Conservation (phyloP, 2,797 vertebrate genomes). For the Ambastaia sidthimunki region DNA sequence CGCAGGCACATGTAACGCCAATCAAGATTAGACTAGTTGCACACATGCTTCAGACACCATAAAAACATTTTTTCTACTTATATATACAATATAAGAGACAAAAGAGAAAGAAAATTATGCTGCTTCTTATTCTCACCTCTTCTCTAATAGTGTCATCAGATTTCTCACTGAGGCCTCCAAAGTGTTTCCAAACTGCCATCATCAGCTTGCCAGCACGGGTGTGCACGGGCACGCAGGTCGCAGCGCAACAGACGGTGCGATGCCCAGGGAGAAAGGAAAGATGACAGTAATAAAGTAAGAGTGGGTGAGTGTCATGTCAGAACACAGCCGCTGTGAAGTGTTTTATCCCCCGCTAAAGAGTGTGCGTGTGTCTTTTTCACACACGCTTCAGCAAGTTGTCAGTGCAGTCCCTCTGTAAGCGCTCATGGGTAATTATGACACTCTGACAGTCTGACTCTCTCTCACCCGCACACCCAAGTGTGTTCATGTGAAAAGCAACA, state of each 20-base stretch:
- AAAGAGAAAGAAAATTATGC: conserved; percentile 63
- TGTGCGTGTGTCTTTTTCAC: conserved; percentile 41
- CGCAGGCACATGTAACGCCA: no score
- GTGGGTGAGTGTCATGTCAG: conserved; percentile 27
- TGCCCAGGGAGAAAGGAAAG: conserved; percentile 28
- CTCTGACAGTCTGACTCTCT: conserved; percentile 35
- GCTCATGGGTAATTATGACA: conserved; percentile 62
- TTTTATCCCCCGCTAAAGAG: conserved; percentile 62
- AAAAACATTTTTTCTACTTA: no score
- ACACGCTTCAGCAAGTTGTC: conserved; percentile 51
- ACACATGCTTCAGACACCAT: no score
- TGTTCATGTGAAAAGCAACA: conserved; percentile 23
- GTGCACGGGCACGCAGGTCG: neutral
- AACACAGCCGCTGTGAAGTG: conserved; percentile 38
- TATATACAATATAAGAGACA: no score
- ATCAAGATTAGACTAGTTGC: no score
- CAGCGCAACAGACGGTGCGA: neutral
- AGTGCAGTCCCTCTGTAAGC: conserved; percentile 37
- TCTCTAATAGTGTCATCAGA: conserved; percentile 36
- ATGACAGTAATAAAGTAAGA: conserved; percentile 34
- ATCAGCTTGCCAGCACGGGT: conserved; percentile 23
- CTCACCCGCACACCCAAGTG: no score
- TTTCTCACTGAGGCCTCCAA: conserved; percentile 5
- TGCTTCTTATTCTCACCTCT: conserved; percentile 34
- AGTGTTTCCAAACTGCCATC: conserved; percentile 42